Base-by-base conservation (phyloP, 37 sponge, comb jelly and placozoan species). In the Tethya wilhelma region DNA sequence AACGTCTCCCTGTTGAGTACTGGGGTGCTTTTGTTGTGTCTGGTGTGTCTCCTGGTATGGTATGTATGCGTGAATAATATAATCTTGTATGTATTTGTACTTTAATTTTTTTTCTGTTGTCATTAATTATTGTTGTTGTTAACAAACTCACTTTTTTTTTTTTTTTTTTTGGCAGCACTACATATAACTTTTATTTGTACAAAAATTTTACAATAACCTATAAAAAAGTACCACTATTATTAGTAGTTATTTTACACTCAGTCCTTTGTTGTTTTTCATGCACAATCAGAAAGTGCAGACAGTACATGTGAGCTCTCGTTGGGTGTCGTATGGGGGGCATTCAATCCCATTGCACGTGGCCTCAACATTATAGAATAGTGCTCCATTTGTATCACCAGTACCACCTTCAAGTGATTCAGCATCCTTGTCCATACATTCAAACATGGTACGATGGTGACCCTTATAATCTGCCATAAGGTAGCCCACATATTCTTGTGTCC, bases 11-110 rank as follows among this genome's bases (percentile, higher is more conserved):
- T 31, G 39, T 41, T 23, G 86, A 23, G n/a, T 43, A 63, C 33
- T 86, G 86, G 86, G 86, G 64, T 46, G 71, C 86, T 12, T 86
- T 86, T 40, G n/a, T n/a, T n/a, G n/a, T n/a, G n/a, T n/a, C n/a
- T n/a, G n/a, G n/a, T n/a, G n/a, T n/a, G n/a, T n/a, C n/a, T n/a
- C n/a, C n/a, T n/a, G n/a, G n/a, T n/a, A n/a, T n/a, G n/a, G n/a
- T n/a, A n/a, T n/a, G n/a, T n/a, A n/a, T n/a, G n/a, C n/a, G n/a
- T n/a, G n/a, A n/a, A n/a, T n/a, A n/a, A n/a, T n/a, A n/a, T n/a
- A n/a, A n/a, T n/a, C n/a, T n/a, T n/a, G n/a, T n/a, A n/a, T n/a
- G n/a, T n/a, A n/a, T n/a, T n/a, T n/a, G n/a, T n/a, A n/a, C n/a
- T n/a, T n/a, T n/a, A n/a, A n/a, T n/a, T n/a, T n/a, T n/a, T n/a